Evolutionary conservation across 2,888 invertebrate species (phyloP).

Genomic region (Noctua janthina): DNA sequence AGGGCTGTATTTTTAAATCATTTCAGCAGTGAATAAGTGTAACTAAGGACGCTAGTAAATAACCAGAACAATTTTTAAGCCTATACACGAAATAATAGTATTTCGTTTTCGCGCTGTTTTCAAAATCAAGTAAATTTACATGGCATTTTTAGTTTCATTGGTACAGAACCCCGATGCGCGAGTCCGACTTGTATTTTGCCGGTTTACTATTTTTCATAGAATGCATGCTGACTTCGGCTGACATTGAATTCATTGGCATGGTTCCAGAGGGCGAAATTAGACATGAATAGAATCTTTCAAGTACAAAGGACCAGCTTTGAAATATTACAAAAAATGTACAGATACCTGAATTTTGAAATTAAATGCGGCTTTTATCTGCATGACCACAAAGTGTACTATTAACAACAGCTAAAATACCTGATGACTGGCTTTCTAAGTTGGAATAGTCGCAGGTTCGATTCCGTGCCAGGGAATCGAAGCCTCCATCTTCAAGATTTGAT

Average conservation of each 20-base stretch:
- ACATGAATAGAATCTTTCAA: neutral
- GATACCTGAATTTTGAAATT: neutral
- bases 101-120: neutral
- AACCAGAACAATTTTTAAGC: neutral
- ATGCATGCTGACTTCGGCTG: neutral
- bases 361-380: neutral
- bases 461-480: neutral
- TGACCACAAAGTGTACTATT: neutral
- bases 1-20: neutral
- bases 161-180: neutral
- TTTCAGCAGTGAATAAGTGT: too few relatives aligned
- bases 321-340: neutral
- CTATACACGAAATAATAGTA: neutral
- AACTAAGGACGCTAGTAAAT: neutral
- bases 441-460: neutral
- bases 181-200: neutral
- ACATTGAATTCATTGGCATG: conserved; percentile 27
- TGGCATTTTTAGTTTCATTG: neutral
- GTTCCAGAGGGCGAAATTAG: conserved; percentile 10
- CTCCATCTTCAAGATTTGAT: neutral
- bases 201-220: neutral
- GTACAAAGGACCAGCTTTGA: neutral
- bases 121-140: neutral
- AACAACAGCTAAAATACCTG: neutral
- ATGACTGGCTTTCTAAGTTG: neutral